Base-by-base conservation (phyloP, 2,797 vertebrate species). In the Echiichthys vipera region DNA sequence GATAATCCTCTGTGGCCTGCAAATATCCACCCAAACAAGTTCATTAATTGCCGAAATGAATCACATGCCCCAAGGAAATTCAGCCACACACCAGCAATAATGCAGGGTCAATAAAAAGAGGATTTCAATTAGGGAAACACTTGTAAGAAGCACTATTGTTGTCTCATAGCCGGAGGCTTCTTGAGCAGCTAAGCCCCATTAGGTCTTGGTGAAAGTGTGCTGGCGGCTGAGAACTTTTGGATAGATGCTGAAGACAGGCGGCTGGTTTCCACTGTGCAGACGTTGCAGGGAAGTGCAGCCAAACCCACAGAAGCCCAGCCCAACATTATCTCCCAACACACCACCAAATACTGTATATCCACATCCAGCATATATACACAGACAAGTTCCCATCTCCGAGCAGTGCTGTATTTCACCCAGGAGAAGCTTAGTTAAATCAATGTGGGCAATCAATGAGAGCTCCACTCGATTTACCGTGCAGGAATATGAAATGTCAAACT, bases 401-500 rank as follows among this genome's bases (percentile, higher is more conserved):
- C 81, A 46, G 40, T 9, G 65, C 71, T 49, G 64, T 84, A 86
- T 80, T 84, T 87, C 82, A 79, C 54, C 65, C 62, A 9, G 50
- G 66, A 70, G 75, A 67, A 59, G 55, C 40, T 53, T 40, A 55
- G 47, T 56, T 80, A 72, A 76, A 87, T 88, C 83, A 72, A 69
- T 86, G 69, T 27, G n/a, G 46, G 63, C 43, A 84, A 86, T 88
- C 90, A 84, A 84, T 88, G 81, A 64, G 71, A 55, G 66, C 67
- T 56, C 76, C 62, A 51, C 64, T 78, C 71, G 73, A 86, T 92
- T 89, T 87, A 87, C 69, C 30, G 73, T 58, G 78, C 64, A 74
- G 72, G 54, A 72, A 85, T 82, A 85, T 84, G 71, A 84, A 83
- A 88, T 80, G 79, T 84, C 74, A 84, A 84, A 85, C 79, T 78